These are phyloP conservation scores for Linurgus olivaceus DNA, from an alignment of 2,797 vertebrate genomes.

Conservation along the genomic window DNA sequence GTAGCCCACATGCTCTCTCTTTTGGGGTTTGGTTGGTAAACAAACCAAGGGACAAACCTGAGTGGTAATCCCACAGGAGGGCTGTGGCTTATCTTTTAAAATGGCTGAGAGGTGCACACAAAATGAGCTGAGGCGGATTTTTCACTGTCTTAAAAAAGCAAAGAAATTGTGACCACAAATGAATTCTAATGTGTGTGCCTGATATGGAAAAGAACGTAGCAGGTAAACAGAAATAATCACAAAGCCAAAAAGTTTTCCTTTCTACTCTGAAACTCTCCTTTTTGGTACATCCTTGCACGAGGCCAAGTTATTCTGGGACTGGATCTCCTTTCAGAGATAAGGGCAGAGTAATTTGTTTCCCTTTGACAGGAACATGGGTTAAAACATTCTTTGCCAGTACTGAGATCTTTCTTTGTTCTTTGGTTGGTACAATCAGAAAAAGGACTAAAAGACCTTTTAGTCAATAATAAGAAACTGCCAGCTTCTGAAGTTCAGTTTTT, in stretches of 20 bases:
- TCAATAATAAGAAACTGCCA: not conserved
- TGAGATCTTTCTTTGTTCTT: conserved; percentile 43
- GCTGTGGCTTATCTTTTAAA: not conserved
- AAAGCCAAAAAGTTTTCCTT: not conserved
- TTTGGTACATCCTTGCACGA: not conserved
- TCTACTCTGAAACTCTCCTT: not conserved
- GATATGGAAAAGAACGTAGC: not conserved
- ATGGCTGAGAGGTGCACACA: not conserved
- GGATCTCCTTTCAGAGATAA: conserved; percentile 63
- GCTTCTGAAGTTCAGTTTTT: not conserved
- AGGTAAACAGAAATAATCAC: not conserved
- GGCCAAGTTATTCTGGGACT: not conserved
- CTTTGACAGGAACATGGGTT: conserved; percentile 43
- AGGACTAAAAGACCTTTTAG: not conserved
- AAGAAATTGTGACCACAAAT: not conserved
- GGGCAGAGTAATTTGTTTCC: conserved; percentile 54
- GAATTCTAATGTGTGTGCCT: accelerated
- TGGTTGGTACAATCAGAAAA: conserved; percentile 17
- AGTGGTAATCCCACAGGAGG: not conserved
- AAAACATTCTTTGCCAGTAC: conserved; percentile 47
- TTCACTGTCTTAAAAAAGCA: not conserved
- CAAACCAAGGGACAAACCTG: not conserved
- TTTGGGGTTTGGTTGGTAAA: not conserved
- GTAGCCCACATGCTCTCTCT: accelerated
- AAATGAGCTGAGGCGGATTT: not conserved